Percentiles rank a stretch among this genome's conserved stretches.
Evolutionary conservation across 2,113 vertebrate species (phyloP).

Genomic region (Muntiacus muntjak): DNA sequence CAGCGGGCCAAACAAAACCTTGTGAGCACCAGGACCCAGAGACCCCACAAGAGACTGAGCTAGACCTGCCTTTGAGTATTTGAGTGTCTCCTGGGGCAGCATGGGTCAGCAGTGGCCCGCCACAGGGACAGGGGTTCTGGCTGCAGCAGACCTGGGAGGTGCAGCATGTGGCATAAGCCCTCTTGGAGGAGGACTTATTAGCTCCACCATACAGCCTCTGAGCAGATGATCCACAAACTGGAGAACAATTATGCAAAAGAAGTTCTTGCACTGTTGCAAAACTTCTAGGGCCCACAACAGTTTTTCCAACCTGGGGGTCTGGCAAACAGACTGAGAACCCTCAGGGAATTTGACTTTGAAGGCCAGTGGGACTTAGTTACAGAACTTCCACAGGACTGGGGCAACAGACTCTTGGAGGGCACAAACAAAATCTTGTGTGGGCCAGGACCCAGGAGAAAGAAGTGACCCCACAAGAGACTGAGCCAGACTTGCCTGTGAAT

Average conservation of each 20-base stretch:
- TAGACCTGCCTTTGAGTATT: not conserved
- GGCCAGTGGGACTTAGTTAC: not conserved
- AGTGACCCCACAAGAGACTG: not conserved
- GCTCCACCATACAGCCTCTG: fast-evolving
- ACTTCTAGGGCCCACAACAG: not conserved
- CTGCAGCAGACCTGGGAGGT: not conserved
- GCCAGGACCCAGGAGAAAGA: not conserved
- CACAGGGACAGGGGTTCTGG: not conserved
- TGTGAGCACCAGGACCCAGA: not conserved
- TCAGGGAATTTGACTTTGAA: not conserved
- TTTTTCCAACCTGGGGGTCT: not conserved
- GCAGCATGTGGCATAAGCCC: fast-evolving
- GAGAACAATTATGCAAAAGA: not conserved
- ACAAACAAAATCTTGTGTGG: not conserved
- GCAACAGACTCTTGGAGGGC: not conserved
- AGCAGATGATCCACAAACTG: not conserved
- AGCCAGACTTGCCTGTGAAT: not conserved
- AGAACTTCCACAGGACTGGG: not conserved
- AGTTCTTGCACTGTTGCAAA: not conserved
- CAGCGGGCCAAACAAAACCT: not conserved
- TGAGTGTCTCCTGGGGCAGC: not conserved
- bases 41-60: not conserved
- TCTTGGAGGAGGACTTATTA: not conserved
- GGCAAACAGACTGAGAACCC: not conserved
- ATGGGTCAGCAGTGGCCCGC: not conserved